These are phyloP conservation scores for Drosophila kikkawai DNA, from an alignment of 1,140 invertebrate species.

Conservation along the genomic window DNA sequence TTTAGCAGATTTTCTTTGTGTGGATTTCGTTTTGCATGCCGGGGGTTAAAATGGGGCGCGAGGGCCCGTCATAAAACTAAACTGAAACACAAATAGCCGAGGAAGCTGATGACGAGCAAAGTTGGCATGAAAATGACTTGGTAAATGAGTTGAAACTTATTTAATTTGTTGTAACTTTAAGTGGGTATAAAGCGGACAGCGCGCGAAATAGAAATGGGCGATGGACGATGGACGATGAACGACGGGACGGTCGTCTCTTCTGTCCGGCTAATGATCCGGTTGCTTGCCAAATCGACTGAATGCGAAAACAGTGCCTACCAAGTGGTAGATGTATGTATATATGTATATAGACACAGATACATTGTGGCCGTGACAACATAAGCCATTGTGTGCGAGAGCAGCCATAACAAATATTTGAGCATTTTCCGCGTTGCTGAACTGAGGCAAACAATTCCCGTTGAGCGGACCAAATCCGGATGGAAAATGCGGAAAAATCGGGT, in stretches of 20 bases:
- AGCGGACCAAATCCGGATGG: conserved; percentile 3
- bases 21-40: conserved; percentile 64
- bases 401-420: conserved; percentile 66
- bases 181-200: conserved; percentile 26
- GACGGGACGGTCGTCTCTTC: not conserved
- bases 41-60: not conserved
- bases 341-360: not conserved
- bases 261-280: conserved; percentile 64
- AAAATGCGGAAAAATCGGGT: conserved; percentile 38
- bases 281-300: conserved; percentile 64
- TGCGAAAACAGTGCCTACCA: conserved; percentile 21
- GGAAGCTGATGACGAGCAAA: conserved; percentile 55
- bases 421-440: conserved; percentile 58
- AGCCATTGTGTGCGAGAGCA: conserved; percentile 60
- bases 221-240: not conserved
- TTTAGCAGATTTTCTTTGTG: conserved; percentile 77
- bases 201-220: not conserved
- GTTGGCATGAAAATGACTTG: conserved; percentile 76
- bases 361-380: conserved; percentile 50
- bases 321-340: conserved; percentile 4
- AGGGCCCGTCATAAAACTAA: conserved; percentile 69
- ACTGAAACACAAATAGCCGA: conserved; percentile 74
- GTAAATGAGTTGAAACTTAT: conserved; percentile 82
- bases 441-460: conserved; percentile 28
- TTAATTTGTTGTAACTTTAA: conserved; percentile 78